Percentiles rank a stretch among this genome's conserved stretches.
Conservation (phyloP, 2,113 vertebrate species). For the Phyllopteryx taeniolatus region DNA sequence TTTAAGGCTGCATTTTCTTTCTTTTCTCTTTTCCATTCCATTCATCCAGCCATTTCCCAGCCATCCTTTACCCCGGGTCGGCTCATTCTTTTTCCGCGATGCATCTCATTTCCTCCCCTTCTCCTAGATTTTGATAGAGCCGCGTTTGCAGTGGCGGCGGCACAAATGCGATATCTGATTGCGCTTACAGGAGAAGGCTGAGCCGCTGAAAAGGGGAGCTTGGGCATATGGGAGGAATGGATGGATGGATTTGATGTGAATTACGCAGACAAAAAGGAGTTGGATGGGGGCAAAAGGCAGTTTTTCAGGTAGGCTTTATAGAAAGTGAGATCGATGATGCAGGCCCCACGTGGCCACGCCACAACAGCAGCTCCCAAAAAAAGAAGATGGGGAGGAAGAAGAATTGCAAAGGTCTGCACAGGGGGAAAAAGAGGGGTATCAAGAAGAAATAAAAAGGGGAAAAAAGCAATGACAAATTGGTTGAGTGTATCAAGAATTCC, state of each 20-base stretch:
- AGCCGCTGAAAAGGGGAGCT: conserved; percentile 51
- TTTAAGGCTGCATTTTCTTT: conserved; percentile 80
- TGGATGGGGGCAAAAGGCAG: not conserved
- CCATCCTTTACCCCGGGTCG: conserved; percentile 69
- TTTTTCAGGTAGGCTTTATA: conserved; percentile 8
- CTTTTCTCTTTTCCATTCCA: conserved; percentile 77
- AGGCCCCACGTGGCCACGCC: conserved; percentile 10
- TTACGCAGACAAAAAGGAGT: conserved; percentile 41
- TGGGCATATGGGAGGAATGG: conserved; percentile 25
- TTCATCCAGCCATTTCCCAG: conserved; percentile 73
- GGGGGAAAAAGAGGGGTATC: conserved; percentile 58
- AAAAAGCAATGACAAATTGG: conserved; percentile 78
- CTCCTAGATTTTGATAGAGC: conserved; percentile 66
- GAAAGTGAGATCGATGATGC: conserved; percentile 2
- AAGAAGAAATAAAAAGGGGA: conserved; percentile 60
- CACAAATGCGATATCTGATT: conserved; percentile 43
- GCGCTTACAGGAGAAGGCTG: conserved; percentile 63
- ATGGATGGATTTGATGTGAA: conserved; percentile 64
- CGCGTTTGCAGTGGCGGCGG: conserved; percentile 45
- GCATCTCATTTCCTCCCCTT: conserved; percentile 75
- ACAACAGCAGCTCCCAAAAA: conserved; percentile 30
- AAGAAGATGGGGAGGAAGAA: conserved; percentile 50
- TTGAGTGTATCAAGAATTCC: conserved; percentile 81
- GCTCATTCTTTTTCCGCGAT: conserved; percentile 65
- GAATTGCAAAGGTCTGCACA: conserved; percentile 54